phyloP scores from a whole-genome alignment of 2,888 invertebrate species.

The Toxonevra muliebris region DNA sequence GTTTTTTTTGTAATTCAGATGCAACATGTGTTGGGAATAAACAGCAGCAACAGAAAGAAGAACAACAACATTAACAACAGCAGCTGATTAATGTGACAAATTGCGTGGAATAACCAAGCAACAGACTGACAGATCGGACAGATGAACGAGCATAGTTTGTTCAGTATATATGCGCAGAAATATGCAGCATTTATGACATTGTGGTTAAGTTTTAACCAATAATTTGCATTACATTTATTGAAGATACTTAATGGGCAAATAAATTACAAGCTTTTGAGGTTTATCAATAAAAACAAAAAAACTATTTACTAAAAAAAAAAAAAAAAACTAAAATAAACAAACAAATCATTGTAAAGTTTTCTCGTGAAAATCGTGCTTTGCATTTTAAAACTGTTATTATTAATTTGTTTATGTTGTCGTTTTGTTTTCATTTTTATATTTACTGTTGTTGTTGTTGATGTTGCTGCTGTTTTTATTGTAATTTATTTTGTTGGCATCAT shows the following conservation, averaged over 20 bases:
- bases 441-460: constrained; percentile 26
- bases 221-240: constrained; percentile 19
- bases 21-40: no score
- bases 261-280: constrained; percentile 20
- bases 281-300: constrained; percentile 7
- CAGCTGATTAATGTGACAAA: constrained; percentile 22
- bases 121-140: background rate
- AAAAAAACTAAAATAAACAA: constrained; percentile 7
- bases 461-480: constrained; percentile 30
- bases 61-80: background rate
- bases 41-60: background rate
- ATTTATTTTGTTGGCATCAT: constrained; percentile 40
- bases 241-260: constrained; percentile 23
- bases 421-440: background rate
- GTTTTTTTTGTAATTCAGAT: no score
- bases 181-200: constrained; percentile 9
- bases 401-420: background rate
- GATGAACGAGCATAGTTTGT: background rate
- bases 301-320: no score
- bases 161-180: no score
- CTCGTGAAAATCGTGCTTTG: constrained; percentile 22
- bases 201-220: constrained; percentile 22
- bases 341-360: background rate
- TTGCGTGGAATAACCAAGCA: background rate
- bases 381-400: constrained; percentile 24